These are phyloP conservation scores for Bucco capensis DNA, from an alignment of 2,113 vertebrate species.

Conservation along the genomic window DNA sequence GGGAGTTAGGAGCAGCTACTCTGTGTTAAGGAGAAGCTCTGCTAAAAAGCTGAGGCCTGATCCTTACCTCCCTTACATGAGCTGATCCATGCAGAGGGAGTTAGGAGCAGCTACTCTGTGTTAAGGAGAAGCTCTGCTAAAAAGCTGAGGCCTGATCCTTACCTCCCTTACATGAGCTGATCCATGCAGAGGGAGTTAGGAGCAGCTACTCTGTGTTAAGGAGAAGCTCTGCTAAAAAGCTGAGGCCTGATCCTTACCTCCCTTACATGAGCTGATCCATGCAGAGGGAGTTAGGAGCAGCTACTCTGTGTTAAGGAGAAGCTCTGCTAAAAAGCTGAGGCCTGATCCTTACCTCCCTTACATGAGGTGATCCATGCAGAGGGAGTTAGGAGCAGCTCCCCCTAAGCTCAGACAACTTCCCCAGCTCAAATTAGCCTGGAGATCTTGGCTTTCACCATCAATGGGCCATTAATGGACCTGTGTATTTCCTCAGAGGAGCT, in stretches of 20 bases:
- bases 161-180: neutral
- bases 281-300: too few relatives aligned
- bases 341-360: neutral
- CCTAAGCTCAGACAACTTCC: neutral
- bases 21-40: accelerated
- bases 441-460: neutral
- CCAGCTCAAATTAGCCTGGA: neutral
- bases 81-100: too few relatives aligned
- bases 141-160: neutral
- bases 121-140: neutral
- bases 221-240: too few relatives aligned
- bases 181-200: too few relatives aligned
- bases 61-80: neutral
- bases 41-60: neutral
- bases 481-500: neutral
- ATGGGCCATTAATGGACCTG: neutral
- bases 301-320: too few relatives aligned
- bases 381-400: neutral
- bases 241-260: neutral
- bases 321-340: too few relatives aligned
- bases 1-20: too few relatives aligned
- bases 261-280: too few relatives aligned
- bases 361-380: neutral
- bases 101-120: too few relatives aligned
- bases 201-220: too few relatives aligned